These are phyloP conservation scores for Pristionchus mayeri DNA, from an alignment of 2,888 invertebrate genomes.

Conservation along the genomic window DNA sequence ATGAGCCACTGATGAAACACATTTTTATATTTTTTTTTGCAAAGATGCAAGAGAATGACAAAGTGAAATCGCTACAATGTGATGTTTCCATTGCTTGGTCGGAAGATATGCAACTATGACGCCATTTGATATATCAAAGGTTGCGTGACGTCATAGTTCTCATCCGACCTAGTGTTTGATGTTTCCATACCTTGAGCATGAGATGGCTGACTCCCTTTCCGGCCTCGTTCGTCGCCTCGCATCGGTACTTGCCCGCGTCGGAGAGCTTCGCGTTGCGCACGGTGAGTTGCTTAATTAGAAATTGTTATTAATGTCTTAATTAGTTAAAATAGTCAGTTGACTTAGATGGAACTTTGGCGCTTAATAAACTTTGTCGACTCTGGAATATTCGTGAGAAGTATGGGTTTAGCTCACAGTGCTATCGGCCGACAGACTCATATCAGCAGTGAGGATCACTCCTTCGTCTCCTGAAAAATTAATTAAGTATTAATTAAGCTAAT, in stretches of 20 bases:
- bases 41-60: no score
- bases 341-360: background rate
- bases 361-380: no score
- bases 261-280: slow-evolving; percentile 61
- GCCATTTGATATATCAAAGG: no score
- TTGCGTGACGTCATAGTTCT: no score
- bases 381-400: background rate
- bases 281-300: slow-evolving; percentile 67
- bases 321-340: no score
- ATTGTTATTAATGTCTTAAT: no score
- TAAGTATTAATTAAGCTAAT: background rate
- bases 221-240: slow-evolving; percentile 78
- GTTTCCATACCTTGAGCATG: slow-evolving; percentile 59
- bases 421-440: slow-evolving; percentile 36
- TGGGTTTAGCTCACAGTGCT: slow-evolving; percentile 7
- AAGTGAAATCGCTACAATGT: no score
- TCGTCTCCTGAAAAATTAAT: slow-evolving; percentile 18
- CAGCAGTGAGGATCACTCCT: slow-evolving; percentile 19
- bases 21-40: background rate
- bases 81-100: no score
- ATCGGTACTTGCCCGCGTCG: slow-evolving; percentile 78
- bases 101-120: no score
- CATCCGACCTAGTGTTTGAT: background rate
- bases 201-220: slow-evolving; percentile 76
- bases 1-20: background rate